A percentile compares a stretch with the other conserved stretches of the same genome.
phyloP scores from a whole-genome alignment of 2,888 invertebrate species.

The Muschampia plurimacula region DNA sequence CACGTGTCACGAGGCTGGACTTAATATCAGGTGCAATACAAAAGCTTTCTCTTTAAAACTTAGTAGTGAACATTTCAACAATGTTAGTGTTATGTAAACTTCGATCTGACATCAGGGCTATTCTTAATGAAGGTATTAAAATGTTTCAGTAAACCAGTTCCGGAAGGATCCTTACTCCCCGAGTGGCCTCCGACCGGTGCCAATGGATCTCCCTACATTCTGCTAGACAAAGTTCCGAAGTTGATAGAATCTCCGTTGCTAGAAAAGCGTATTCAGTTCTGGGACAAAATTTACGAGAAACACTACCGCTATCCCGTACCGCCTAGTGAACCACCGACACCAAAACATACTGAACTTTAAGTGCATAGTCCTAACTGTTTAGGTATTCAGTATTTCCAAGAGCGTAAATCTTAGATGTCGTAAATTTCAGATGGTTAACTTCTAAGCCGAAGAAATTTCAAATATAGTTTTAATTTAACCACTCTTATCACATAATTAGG shows the following conservation, averaged over 20 bases:
- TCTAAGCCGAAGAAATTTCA: too few relatives aligned
- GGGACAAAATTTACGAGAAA: conserved; percentile 29
- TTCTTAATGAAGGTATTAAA: not conserved
- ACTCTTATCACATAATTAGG: too few relatives aligned
- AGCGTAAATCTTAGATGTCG: too few relatives aligned
- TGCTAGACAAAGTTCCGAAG: conserved; percentile 48
- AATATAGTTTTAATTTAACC: too few relatives aligned
- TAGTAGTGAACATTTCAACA: not conserved
- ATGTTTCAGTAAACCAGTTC: conserved; percentile 53
- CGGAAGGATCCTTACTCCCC: conserved; percentile 50
- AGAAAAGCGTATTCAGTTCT: conserved; percentile 49
- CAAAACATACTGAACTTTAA: conserved; percentile 17
- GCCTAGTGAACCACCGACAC: conserved; percentile 23
- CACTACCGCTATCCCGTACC: conserved; percentile 40
- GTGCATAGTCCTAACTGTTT: not conserved
- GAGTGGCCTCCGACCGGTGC: conserved; percentile 51
- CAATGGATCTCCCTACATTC: conserved; percentile 52
- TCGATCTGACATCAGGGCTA: not conserved
- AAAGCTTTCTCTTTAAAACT: too few relatives aligned
- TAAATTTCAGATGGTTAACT: too few relatives aligned
- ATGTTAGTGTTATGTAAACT: not conserved
- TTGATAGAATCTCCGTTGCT: conserved; percentile 45
- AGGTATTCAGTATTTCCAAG: too few relatives aligned
- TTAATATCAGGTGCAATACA: too few relatives aligned
- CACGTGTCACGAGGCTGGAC: too few relatives aligned